Percentiles rank a stretch among this genome's conserved stretches.
These are phyloP conservation scores for Heteronetta atricapilla DNA, from an alignment of 2,113 vertebrate species.

Conservation along the genomic window DNA sequence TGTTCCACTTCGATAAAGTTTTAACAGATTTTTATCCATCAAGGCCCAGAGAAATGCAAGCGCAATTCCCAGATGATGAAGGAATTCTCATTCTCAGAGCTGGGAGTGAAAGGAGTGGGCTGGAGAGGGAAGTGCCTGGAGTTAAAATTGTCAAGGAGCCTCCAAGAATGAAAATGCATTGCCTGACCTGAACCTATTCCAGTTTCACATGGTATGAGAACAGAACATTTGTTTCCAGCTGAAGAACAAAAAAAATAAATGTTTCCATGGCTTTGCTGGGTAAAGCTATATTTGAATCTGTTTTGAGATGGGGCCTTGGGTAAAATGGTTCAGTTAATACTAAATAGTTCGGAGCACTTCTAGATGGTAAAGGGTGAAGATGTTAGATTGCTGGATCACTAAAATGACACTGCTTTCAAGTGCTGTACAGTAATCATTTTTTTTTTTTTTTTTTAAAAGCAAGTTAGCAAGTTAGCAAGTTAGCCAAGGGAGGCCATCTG, in stretches of 20 bases:
- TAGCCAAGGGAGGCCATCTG: no score
- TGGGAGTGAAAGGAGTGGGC: slow-evolving; percentile 39
- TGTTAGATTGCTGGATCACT: background rate
- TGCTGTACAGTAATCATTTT: background rate
- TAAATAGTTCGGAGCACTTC: background rate
- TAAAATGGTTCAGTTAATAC: background rate
- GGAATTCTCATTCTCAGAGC: slow-evolving; percentile 45
- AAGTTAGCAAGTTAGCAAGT: no score
- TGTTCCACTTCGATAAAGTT: background rate
- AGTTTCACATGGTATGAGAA: slow-evolving; percentile 29
- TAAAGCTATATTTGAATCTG: background rate
- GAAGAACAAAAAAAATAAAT: slow-evolving; percentile 30
- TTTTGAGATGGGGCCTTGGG: background rate
- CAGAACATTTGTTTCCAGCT: slow-evolving; percentile 33
- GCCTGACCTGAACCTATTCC: slow-evolving; percentile 50
- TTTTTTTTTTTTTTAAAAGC: no score
- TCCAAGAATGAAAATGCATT: slow-evolving; percentile 33
- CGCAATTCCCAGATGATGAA: background rate
- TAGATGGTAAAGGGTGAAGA: background rate
- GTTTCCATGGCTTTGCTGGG: slow-evolving; percentile 21
- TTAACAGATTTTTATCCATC: background rate
- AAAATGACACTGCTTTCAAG: background rate
- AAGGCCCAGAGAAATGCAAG: background rate
- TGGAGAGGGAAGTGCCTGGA: slow-evolving; percentile 34
- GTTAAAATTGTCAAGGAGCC: slow-evolving; percentile 38